phyloP scores from a whole-genome alignment of 2,797 vertebrate species.

The Peromyscus nudipes region DNA sequence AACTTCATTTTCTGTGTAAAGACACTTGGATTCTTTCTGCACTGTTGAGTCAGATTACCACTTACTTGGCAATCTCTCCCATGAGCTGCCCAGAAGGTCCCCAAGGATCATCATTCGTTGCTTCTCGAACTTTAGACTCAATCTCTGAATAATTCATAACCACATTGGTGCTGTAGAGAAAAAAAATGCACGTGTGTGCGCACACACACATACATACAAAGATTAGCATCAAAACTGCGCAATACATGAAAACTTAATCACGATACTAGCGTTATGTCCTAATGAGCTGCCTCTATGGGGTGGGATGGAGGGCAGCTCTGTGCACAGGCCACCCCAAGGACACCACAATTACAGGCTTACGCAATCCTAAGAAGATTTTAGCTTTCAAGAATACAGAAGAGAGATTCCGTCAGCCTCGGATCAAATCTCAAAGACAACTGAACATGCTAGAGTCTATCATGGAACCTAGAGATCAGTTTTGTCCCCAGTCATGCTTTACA shows the following conservation, averaged over 20 bases:
- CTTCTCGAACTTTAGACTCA: conserved; percentile 99
- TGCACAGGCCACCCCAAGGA: conserved; percentile 87
- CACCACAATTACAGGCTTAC: conserved; percentile 85
- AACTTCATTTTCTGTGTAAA: conserved; percentile 84
- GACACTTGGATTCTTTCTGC: conserved; percentile 87
- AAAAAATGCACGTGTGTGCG: conserved; percentile 72
- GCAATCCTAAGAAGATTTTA: conserved; percentile 87
- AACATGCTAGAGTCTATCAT: conserved; percentile 68
- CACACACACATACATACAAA: conserved; percentile 87
- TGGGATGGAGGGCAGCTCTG: conserved; percentile 75
- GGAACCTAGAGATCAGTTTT: conserved; percentile 71
- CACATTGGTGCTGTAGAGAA: conserved; percentile 95
- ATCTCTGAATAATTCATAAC: conserved; percentile 99
- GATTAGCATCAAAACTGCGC: conserved; percentile 92
- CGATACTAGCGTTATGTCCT: conserved; percentile 88
- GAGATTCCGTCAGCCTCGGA: conserved; percentile 85
- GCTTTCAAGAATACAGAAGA: conserved; percentile 36
- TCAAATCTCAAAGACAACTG: conserved; percentile 85
- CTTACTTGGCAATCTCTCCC: conserved; percentile 98
- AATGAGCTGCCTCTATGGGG: conserved; percentile 90
- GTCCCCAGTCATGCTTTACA: conserved; percentile 48
- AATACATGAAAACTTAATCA: conserved; percentile 92
- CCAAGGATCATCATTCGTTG: conserved; percentile 99
- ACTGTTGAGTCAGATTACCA: conserved; percentile 90
- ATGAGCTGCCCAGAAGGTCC: conserved; percentile 99